These are phyloP conservation scores for Rhabdophis nuchalis DNA, from an alignment of 2,797 vertebrate species.

Conservation along the genomic window DNA sequence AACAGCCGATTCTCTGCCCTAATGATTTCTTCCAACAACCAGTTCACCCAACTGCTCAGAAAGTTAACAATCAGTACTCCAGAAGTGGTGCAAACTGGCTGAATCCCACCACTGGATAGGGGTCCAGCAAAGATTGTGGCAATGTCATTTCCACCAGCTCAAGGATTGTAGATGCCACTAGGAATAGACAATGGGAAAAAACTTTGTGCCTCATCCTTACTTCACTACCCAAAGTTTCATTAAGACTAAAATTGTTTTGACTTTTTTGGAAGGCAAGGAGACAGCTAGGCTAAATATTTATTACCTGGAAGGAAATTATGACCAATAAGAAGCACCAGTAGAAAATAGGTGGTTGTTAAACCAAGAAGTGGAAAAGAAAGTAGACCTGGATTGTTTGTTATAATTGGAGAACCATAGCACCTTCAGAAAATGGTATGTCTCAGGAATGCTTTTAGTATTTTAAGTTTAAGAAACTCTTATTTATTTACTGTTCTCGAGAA, in stretches of 20 bases:
- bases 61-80: too few species aligned
- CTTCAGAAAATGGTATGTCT: neutral
- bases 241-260: neutral
- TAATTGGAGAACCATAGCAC: neutral
- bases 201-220: neutral
- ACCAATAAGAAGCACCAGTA: neutral
- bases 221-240: neutral
- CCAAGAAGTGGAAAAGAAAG: neutral
- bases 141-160: neutral
- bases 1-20: too few species aligned
- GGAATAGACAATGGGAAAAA: neutral
- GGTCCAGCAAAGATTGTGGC: neutral
- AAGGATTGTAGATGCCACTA: neutral
- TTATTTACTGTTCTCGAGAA: neutral
- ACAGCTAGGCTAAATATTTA: neutral
- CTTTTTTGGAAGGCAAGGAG: neutral
- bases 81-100: too few species aligned
- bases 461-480: neutral
- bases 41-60: too few species aligned
- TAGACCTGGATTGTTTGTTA: neutral
- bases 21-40: too few species aligned
- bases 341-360: neutral
- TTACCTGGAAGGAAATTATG: neutral
- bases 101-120: too few species aligned
- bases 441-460: neutral